Evolutionary conservation across 2,888 invertebrate species (phyloP), one percentile per base, ranked within the genome.

Genomic region (Cerastis leucographa): DNA sequence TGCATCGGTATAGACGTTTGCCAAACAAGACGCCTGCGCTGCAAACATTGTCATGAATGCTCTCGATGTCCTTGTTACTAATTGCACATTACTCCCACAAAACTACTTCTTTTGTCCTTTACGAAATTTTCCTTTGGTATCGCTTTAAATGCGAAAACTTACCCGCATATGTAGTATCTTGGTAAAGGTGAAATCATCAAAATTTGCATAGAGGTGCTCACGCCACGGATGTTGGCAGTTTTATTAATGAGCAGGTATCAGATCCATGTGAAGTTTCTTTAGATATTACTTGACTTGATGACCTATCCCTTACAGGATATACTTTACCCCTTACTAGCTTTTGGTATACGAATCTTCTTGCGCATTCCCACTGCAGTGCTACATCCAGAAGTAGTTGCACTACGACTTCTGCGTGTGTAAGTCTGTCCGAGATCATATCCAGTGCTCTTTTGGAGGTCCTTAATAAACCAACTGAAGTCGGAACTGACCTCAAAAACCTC

Each of bases 11-110:
- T 81, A 80, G 81, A 87, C 78, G 82, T 91, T 93, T 89, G 90
- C 92, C 91, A 93, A 94, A 94, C 87, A 86, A 73, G 87, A 89
- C 77, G 84, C 94, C 94, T 89, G 93, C 94, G 87, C 87, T 82
- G 80, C 80, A 79, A 83, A 87, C 81, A 86, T 87, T 87, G 87
- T 89, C 89, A 88, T 87, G 87, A 90, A 91, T 90, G 89, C 88
- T 91, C 90, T 89, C 87, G 89, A 91, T 94, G 92, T 92, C 93
- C 92, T 92, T 89, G 90, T 40, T 76, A 80, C 80, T 86, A 89
- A 90, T 91, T 89, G 90, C 88, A 81, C 85, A 86, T 88, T 81
- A 90, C 88, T 86, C 91, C 91, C 90, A 92, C 93, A 79, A 73
- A 79, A 12, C 22, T 22, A 59, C 61, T 73, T 51, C 67, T 81